Percentiles rank a stretch among this genome's conserved stretches.
phyloP scores from a whole-genome alignment of 2,888 invertebrate species.

The Amblyjoppa fuscipennis region DNA sequence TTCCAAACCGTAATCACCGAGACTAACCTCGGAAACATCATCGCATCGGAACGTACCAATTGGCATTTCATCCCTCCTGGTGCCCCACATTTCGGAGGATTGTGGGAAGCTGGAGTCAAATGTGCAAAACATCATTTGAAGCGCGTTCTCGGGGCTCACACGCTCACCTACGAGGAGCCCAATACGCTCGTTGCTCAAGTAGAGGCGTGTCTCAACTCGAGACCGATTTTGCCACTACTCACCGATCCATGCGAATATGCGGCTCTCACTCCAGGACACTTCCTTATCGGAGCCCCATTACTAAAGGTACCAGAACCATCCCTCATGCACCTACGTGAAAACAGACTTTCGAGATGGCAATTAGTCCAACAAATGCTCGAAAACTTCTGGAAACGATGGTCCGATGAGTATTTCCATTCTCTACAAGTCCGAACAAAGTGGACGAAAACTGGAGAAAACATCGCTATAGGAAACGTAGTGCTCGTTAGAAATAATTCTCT shows the following conservation, averaged over 20 bases:
- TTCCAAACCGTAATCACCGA: background rate
- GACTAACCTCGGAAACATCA: constrained; percentile 10
- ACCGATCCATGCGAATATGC: constrained; percentile 5
- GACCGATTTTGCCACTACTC: constrained; percentile 9
- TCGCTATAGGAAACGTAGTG: background rate
- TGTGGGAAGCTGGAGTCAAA: constrained; percentile 74
- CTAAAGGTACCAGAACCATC: constrained; percentile 19
- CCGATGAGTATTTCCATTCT: constrained; percentile 18
- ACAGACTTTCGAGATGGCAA: constrained; percentile 31
- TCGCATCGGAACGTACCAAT: constrained; percentile 65
- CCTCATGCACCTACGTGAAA: background rate
- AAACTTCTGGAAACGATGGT: constrained; percentile 44
- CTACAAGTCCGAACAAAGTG: constrained; percentile 14
- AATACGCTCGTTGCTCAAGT: constrained; percentile 7
- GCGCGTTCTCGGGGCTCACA: constrained; percentile 12
- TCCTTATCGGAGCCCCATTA: constrained; percentile 3
- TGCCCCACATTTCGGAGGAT: constrained; percentile 72
- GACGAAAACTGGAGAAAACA: background rate
- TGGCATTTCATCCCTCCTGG: constrained; percentile 78
- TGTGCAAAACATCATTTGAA: constrained; percentile 72
- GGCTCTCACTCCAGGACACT: constrained; percentile 51
- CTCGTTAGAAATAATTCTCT: background rate
- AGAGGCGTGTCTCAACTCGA: constrained; percentile 30
- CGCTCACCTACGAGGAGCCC: constrained; percentile 16
- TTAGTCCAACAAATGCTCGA: constrained; percentile 20